Evolutionary conservation across 2,888 invertebrate genomes (phyloP).

Genomic region (Melanchra persicariae): DNA sequence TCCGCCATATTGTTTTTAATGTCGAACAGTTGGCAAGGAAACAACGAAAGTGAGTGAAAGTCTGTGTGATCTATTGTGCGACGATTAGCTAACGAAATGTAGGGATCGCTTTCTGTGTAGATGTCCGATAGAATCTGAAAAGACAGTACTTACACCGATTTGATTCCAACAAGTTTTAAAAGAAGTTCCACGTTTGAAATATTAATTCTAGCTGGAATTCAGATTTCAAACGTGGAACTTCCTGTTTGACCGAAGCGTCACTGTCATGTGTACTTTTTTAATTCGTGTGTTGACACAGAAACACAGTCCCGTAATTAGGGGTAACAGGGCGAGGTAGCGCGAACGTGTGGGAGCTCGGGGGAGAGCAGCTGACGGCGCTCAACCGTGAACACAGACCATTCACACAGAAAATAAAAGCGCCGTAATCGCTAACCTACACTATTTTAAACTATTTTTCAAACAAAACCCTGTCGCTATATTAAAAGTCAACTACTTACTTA

Average conservation of each 20-base stretch:
- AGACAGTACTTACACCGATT: not conserved
- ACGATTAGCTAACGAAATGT: slow-evolving; percentile 62
- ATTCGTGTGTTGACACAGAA: slow-evolving; percentile 80
- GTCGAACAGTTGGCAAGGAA: slow-evolving; percentile 75
- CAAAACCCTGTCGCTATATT: slow-evolving; percentile 46
- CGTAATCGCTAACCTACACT: slow-evolving; percentile 63
- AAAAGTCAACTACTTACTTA: slow-evolving; percentile 57
- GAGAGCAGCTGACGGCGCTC: slow-evolving; percentile 79
- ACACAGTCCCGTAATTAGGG: slow-evolving; percentile 83
- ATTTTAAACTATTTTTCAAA: slow-evolving; percentile 50
- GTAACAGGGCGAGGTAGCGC: slow-evolving; percentile 72
- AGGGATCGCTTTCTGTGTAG: slow-evolving; percentile 45
- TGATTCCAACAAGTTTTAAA: slow-evolving; percentile 16
- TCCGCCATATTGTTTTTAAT: slow-evolving; percentile 86
- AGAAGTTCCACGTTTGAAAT: no score
- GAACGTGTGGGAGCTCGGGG: slow-evolving; percentile 74
- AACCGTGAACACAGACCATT: slow-evolving; percentile 75
- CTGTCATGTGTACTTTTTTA: slow-evolving; percentile 62
- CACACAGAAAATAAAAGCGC: slow-evolving; percentile 77
- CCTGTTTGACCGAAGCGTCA: slow-evolving; percentile 28
- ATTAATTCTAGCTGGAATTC: not conserved
- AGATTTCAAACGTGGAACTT: slow-evolving; percentile 27
- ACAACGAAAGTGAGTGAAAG: slow-evolving; percentile 83
- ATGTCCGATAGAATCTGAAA: slow-evolving; percentile 24
- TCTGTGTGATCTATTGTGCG: slow-evolving; percentile 71